phyloP scores from a whole-genome alignment of 1,140 invertebrate species.

The Brachionus rotundiformis region DNA sequence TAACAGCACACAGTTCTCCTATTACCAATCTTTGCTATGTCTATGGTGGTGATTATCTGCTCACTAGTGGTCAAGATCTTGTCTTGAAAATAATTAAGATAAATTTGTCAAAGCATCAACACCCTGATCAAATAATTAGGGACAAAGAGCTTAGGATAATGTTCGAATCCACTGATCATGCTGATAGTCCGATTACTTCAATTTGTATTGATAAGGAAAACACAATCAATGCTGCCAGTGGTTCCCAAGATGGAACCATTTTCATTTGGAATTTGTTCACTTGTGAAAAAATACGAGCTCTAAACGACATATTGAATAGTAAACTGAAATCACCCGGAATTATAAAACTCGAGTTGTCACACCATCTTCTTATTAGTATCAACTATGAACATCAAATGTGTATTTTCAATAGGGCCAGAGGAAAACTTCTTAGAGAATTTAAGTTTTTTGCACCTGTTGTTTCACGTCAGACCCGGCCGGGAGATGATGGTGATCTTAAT shows the following conservation, averaged over 20 bases:
- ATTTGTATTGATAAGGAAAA: conserved; percentile 35
- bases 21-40: conserved; percentile 22
- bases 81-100: conserved; percentile 6
- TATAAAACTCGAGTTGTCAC: not conserved
- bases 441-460: conserved; percentile 3
- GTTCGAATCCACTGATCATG: conserved; percentile 9
- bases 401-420: not conserved
- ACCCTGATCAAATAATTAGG: not conserved
- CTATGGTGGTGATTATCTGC: conserved; percentile 19
- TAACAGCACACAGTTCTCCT: not conserved
- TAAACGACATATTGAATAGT: conserved; percentile 19
- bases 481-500: not conserved
- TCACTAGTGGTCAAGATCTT: conserved; percentile 28
- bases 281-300: conserved; percentile 17
- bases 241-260: conserved; percentile 13
- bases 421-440: conserved; percentile 9
- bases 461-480: not conserved
- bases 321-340: not conserved
- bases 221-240: conserved; percentile 7
- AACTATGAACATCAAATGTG: conserved; percentile 37
- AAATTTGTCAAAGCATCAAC: not conserved
- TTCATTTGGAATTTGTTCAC: conserved; percentile 35
- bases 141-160: conserved; percentile 4
- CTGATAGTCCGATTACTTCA: conserved; percentile 5
- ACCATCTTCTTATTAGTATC: conserved; percentile 12